Percentiles rank a stretch among this genome's conserved stretches.
Evolutionary conservation across 2,113 vertebrate species (phyloP).

Genomic region (Tetraodon nigroviridis): DNA sequence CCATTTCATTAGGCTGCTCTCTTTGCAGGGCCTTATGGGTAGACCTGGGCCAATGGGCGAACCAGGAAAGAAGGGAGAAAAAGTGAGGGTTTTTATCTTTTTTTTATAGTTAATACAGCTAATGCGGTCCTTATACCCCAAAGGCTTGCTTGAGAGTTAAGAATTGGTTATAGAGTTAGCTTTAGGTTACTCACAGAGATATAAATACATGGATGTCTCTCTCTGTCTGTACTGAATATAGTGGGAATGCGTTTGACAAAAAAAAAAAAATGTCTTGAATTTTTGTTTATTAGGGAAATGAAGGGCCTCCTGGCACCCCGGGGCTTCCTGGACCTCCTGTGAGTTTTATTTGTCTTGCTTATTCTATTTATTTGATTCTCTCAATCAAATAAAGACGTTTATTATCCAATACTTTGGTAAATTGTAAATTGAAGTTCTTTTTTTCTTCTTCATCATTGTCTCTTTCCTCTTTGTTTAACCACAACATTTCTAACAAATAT

Average conservation of each 20-base stretch:
- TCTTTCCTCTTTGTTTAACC: no score
- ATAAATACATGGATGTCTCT: no score
- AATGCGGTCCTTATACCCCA: neutral
- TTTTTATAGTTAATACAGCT: neutral
- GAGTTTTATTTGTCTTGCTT: conserved; percentile 39
- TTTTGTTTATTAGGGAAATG: conserved; percentile 79
- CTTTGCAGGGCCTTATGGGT: conserved; percentile 83
- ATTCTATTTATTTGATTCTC: no score
- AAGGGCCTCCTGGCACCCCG: conserved; percentile 83
- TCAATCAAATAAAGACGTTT: no score
- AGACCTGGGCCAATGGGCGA: conserved; percentile 83
- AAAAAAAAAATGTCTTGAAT: conserved; percentile 14
- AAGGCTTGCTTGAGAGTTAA: no score
- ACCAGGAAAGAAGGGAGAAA: conserved; percentile 68
- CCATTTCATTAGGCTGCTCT: conserved; percentile 17
- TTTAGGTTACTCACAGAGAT: no score
- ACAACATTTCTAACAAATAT: no score
- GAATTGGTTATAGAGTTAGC: no score
- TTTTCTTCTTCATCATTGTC: no score
- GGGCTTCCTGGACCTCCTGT: conserved; percentile 77
- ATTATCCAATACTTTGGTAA: no score
- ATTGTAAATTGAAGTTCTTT: no score
- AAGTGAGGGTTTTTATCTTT: conserved; percentile 45
- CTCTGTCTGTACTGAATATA: conserved; percentile 1
- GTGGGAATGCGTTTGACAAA: conserved; percentile 8